Evolutionary conservation across 2,797 vertebrate genomes (phyloP), one percentile per base, ranked within the genome.

Genomic region (Peromyscus eremicus): DNA sequence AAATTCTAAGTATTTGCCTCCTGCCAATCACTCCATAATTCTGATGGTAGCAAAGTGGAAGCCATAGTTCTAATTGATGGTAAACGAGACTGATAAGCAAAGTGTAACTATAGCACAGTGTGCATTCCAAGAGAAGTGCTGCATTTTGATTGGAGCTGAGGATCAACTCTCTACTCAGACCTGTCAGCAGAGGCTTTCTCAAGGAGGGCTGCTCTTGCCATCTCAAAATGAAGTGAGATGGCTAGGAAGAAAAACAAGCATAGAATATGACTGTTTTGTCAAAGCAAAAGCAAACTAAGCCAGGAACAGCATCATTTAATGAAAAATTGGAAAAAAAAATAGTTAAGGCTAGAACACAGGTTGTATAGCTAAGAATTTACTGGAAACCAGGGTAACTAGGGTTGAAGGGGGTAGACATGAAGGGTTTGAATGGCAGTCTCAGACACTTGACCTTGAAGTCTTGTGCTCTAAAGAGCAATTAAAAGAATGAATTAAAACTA

Each of bases 1-100:
- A 79, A 83, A 62, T 84, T 94, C 62, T 92, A 32, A 57, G 1
- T 68, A 91, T 89, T 29, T 82, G 3, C 23, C 75, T 95, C 94
- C 9, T 75, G 32, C 43, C 5, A 84, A 40, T 87, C 66, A 62
- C 13, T 79, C 29, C 64, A 4, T 49, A 83, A 7, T 1, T 93
- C 10, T 90, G 43, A 87, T 52, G 49, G 25, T 62, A 43, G 64
- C 19, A 92, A 87, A 94, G 75, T 3, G 0, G 10, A 89, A 66
- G 5, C 12, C 29, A 62, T 52, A 29, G 2, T 71, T 89, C 89
- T 29, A 91, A 91, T 13, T 21, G 73, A 10, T 3, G 40, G 40
- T 75, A 23, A 55, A 91, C 34, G 23, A 79, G 37, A 73, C 1
- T 87, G 64, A 52, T 16, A 60, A 86, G 27, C 16, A 86, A 85